Evolutionary conservation across 1,140 invertebrate species (phyloP).

Genomic region (Drosophila orosa): DNA sequence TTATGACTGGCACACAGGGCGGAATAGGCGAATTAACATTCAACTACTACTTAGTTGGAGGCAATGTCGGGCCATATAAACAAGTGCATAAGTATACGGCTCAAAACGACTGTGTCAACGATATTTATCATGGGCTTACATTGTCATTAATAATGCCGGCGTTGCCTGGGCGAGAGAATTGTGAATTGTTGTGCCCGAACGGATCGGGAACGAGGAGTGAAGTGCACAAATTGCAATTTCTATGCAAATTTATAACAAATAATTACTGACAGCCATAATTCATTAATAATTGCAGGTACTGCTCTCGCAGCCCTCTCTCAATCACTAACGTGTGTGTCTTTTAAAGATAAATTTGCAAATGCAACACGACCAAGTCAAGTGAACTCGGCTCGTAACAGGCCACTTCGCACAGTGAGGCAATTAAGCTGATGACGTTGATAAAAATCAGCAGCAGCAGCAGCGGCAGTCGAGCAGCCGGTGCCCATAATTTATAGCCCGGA

Average conservation of each 20-base stretch:
- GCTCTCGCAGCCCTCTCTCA: slow-evolving; percentile 25
- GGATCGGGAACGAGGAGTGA: slow-evolving; percentile 39
- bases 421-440: slow-evolving; percentile 83
- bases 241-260: slow-evolving; percentile 83
- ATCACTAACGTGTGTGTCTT: slow-evolving; percentile 43
- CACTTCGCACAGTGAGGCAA: slow-evolving; percentile 74
- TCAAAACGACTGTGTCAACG: slow-evolving; percentile 69
- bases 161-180: slow-evolving; percentile 47
- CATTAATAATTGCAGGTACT: slow-evolving; percentile 80
- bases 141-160: slow-evolving; percentile 79
- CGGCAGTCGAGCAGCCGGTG: slow-evolving; percentile 30
- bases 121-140: slow-evolving; percentile 79
- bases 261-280: slow-evolving; percentile 83
- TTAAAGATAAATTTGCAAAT: slow-evolving; percentile 73
- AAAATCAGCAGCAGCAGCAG: slow-evolving; percentile 71
- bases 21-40: slow-evolving; percentile 39
- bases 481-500: slow-evolving; percentile 71
- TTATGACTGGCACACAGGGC: slow-evolving; percentile 37
- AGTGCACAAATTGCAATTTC: slow-evolving; percentile 82
- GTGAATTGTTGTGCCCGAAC: slow-evolving; percentile 29
- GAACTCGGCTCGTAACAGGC: slow-evolving; percentile 42
- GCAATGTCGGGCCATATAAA: slow-evolving; percentile 36
- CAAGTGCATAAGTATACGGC: slow-evolving; percentile 55
- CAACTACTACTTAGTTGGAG: slow-evolving; percentile 42
- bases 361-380: slow-evolving; percentile 38